Percentiles rank a stretch among this genome's conserved stretches.
Evolutionary conservation across 1,140 invertebrate genomes (phyloP).

Genomic region (Schlechtendalia chinensis): DNA sequence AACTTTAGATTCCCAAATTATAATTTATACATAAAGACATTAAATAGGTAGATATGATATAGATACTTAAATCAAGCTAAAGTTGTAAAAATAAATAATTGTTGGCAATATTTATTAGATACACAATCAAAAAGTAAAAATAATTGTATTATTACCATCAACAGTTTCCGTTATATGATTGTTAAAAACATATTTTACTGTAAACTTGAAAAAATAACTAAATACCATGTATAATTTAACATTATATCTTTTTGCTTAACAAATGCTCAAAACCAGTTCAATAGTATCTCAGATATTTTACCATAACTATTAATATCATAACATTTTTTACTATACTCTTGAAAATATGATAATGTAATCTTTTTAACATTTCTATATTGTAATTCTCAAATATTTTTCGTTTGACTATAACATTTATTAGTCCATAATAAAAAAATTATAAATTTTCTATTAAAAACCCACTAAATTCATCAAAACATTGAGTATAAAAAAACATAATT

Average conservation of each 20-base stretch:
- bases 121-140: too few relatives aligned
- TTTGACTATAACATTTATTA: background rate
- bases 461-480: background rate
- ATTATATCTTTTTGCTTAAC: background rate
- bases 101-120: too few relatives aligned
- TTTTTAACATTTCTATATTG: background rate
- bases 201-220: background rate
- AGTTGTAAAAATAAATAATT: too few relatives aligned
- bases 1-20: too few relatives aligned
- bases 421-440: background rate
- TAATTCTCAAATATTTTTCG: background rate
- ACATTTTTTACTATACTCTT: background rate
- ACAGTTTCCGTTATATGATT: too few relatives aligned
- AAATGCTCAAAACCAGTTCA: slow-evolving; percentile 5
- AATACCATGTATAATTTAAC: background rate
- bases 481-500: background rate
- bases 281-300: slow-evolving; percentile 16
- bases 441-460: too few relatives aligned
- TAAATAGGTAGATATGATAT: too few relatives aligned
- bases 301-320: background rate
- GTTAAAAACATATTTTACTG: too few relatives aligned
- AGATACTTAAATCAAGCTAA: too few relatives aligned
- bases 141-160: too few relatives aligned
- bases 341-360: background rate
- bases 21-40: too few relatives aligned